These are phyloP conservation scores for Mergus octosetaceus DNA, from an alignment of 2,797 vertebrate species.

Conservation along the genomic window DNA sequence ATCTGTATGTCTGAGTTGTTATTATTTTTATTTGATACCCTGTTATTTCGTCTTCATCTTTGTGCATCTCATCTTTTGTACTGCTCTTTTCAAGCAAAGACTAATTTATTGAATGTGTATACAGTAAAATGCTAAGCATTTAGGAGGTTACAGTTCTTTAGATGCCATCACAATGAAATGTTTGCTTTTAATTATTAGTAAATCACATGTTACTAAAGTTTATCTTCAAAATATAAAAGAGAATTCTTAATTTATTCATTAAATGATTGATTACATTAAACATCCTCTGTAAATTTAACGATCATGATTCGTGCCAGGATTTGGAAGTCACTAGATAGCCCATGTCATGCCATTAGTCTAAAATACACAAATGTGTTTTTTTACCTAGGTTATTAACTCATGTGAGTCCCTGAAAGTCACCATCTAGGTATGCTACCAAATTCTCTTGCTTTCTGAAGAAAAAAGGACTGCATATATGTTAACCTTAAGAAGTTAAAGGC, in stretches of 20 bases:
- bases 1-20: background rate
- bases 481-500: background rate
- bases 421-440: background rate
- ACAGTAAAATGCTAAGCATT: background rate
- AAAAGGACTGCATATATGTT: background rate
- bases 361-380: background rate
- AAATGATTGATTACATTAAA: background rate
- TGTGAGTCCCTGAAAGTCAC: background rate
- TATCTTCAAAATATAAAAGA: background rate
- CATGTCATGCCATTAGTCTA: background rate
- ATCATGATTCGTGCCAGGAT: background rate
- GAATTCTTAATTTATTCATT: background rate
- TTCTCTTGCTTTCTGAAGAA: background rate
- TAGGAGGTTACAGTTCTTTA: background rate
- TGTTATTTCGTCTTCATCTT: background rate
- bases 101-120: background rate
- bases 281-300: background rate
- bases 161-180: background rate
- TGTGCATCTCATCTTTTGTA: background rate
- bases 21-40: background rate
- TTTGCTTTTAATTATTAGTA: background rate
- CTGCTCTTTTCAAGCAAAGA: background rate
- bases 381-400: background rate
- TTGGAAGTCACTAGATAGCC: background rate
- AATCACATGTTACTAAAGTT: background rate